Evolutionary conservation across 2,888 invertebrate genomes (phyloP).

Genomic region (Pinctada fucata): DNA sequence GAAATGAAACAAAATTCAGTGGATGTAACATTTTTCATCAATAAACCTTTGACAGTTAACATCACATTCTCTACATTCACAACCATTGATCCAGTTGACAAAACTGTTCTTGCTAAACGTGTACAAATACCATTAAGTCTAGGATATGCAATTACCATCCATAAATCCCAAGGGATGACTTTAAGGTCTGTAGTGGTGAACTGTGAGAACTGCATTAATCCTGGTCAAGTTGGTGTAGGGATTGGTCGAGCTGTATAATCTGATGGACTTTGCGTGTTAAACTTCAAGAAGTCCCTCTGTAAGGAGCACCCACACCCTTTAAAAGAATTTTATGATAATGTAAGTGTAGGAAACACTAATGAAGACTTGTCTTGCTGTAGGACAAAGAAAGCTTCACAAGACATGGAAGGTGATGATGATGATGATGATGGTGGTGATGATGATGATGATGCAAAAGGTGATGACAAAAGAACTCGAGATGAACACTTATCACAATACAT

Average conservation of each 20-base stretch:
- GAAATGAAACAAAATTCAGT: slow-evolving; percentile 17
- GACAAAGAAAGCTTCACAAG: neutral
- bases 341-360: neutral
- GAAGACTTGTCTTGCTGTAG: slow-evolving; percentile 10
- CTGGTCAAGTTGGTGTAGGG: slow-evolving; percentile 35
- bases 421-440: too few relatives aligned
- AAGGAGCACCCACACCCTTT: slow-evolving; percentile 21
- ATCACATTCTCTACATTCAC: neutral
- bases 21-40: slow-evolving; percentile 21
- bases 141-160: slow-evolving; percentile 33
- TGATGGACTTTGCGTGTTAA: slow-evolving; percentile 12
- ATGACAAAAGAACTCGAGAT: neutral
- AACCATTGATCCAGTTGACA: slow-evolving; percentile 13
- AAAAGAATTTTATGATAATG: slow-evolving; percentile 13
- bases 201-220: slow-evolving; percentile 22
- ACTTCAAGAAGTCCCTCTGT: slow-evolving; percentile 12
- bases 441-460: slow-evolving; percentile 8
- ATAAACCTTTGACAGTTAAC: slow-evolving; percentile 9
- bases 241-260: slow-evolving; percentile 25
- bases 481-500: neutral
- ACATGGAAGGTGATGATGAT: neutral
- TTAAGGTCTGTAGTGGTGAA: slow-evolving; percentile 22
- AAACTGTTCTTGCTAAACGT: slow-evolving; percentile 20
- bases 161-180: slow-evolving; percentile 32
- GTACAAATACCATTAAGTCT: slow-evolving; percentile 28